Conservation (phyloP, 1,140 invertebrate species). For the Paralvinella palmiformis region DNA sequence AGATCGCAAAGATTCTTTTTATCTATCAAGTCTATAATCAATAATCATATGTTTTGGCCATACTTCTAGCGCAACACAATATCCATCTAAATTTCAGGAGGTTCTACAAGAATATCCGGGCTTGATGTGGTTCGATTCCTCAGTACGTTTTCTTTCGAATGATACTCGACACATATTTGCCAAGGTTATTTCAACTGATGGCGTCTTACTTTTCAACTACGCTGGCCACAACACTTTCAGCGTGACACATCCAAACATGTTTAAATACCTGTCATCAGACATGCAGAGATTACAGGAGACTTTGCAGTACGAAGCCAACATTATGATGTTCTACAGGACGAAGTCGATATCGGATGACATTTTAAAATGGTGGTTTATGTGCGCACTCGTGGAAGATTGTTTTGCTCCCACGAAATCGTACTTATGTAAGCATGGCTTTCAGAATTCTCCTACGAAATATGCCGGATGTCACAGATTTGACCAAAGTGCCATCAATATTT, state of each 20-base stretch:
- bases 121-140: background rate
- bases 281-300: background rate
- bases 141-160: background rate
- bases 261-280: background rate
- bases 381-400: constrained; percentile 26
- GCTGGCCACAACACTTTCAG: background rate
- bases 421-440: too few relatives aligned
- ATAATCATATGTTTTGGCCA: too few relatives aligned
- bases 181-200: too few relatives aligned
- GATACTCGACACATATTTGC: too few relatives aligned
- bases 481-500: constrained; percentile 29
- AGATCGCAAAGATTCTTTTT: too few relatives aligned
- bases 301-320: background rate
- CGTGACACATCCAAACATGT: background rate
- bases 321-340: background rate
- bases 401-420: constrained; percentile 22
- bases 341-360: too few relatives aligned
- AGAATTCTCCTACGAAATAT: constrained; percentile 7
- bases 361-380: constrained; percentile 23
- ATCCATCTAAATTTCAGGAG: too few relatives aligned
- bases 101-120: background rate
- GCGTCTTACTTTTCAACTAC: too few relatives aligned
- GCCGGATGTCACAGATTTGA: constrained; percentile 30
- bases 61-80: too few relatives aligned
- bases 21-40: too few relatives aligned